Percentiles rank a stretch among this genome's conserved stretches.
phyloP scores from a whole-genome alignment of 2,797 vertebrate genomes.

The Sebastes cheni region DNA sequence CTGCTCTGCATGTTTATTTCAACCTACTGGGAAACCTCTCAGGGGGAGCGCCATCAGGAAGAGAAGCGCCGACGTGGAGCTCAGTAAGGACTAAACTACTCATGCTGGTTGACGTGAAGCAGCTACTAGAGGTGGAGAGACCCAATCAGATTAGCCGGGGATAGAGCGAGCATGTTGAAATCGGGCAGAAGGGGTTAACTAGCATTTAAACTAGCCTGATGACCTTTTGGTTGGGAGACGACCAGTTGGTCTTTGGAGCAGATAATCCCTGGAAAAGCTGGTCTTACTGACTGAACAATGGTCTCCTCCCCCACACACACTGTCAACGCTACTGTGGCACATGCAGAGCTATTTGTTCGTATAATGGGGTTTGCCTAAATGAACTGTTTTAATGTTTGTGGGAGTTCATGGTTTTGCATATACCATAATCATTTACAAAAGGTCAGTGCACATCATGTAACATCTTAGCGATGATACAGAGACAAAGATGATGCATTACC shows the following conservation, averaged over 20 bases:
- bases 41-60: constrained; percentile 7
- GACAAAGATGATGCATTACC: constrained; percentile 10
- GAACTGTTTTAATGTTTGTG: neutral
- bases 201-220: constrained; percentile 51
- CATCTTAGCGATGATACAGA: neutral
- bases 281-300: constrained; percentile 49
- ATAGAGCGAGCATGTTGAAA: constrained; percentile 9
- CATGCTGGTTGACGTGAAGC: constrained; percentile 4
- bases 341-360: neutral
- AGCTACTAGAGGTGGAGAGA: constrained; percentile 26
- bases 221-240: constrained; percentile 59
- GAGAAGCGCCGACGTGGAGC: constrained; percentile 10
- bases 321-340: constrained; percentile 1
- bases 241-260: constrained; percentile 58
- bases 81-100: constrained; percentile 25
- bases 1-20: constrained; percentile 43
- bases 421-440: constrained; percentile 16
- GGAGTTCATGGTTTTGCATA: constrained; percentile 2
- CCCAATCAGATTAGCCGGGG: constrained; percentile 43
- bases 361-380: constrained; percentile 21
- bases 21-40: constrained; percentile 38
- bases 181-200: constrained; percentile 27
- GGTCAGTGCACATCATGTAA: neutral
- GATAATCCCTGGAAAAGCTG: constrained; percentile 72
- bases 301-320: neutral